Conservation (phyloP, 2,113 vertebrate genomes). For the Ctenodactylus gundi region DNA sequence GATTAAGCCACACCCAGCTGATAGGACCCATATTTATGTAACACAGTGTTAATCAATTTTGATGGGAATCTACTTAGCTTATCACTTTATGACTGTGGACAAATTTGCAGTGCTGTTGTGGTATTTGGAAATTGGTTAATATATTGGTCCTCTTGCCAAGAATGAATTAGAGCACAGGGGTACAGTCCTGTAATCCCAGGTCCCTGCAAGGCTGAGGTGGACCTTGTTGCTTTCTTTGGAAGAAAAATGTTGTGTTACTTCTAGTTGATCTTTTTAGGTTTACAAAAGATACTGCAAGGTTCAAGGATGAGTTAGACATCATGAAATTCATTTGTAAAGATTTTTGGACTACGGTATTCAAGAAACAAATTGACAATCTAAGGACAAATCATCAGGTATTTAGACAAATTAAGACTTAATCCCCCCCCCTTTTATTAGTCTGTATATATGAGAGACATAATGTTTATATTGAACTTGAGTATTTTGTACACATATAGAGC, state of each 20-base stretch:
- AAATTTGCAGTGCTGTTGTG: neutral
- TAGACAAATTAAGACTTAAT: conserved; percentile 32
- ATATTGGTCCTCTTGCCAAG: neutral
- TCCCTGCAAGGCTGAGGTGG: too few species aligned
- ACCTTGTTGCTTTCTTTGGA: conserved; percentile 60
- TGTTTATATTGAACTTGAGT: too few species aligned
- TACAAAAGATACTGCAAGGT: conserved; percentile 95
- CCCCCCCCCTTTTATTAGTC: too few species aligned
- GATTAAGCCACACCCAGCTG: too few species aligned
- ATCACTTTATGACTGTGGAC: conserved; percentile 31
- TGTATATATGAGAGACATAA: too few species aligned
- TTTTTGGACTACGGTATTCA: conserved; percentile 97
- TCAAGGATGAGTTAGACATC: conserved; percentile 97
- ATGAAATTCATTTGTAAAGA: conserved; percentile 99
- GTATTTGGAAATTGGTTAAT: conserved; percentile 50
- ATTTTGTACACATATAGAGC: too few species aligned
- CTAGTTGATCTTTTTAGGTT: conserved; percentile 85
- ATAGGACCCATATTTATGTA: neutral
- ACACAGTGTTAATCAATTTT: neutral
- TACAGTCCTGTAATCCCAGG: too few species aligned
- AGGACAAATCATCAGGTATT: conserved; percentile 96
- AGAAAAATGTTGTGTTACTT: conserved; percentile 63
- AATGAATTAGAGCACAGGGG: too few species aligned
- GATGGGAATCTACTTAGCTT: neutral
- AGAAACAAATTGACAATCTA: conserved; percentile 96